Base-by-base conservation (phyloP, 2,797 vertebrate genomes). In the Crenichthys baileyi region DNA sequence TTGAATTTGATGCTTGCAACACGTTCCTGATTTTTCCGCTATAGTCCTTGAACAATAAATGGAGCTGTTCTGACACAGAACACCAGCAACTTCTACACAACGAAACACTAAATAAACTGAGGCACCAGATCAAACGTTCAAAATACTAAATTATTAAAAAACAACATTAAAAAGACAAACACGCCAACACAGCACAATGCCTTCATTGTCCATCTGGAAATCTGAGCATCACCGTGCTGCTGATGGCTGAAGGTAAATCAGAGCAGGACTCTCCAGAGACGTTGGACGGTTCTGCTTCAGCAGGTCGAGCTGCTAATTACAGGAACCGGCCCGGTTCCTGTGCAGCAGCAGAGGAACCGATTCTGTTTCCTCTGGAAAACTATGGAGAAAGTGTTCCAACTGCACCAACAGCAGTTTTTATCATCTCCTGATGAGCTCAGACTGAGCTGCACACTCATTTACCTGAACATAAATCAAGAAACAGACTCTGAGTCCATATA, bases 151-250 rank as follows among this genome's bases (percentile, higher is more conserved):
- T 31, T 31, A 31, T 31, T 31, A 31, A 31, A 31, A 1, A 31
- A 31, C 31, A 31, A 31, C 31, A 31, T 31, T 31, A 31, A 31
- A 31, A 31, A 31, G 31, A 31, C 31, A 31, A 80, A 41, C 3
- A 13, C 5, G 67, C 74, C 76, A 82, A 80, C 83, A 24, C 51
- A 6, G 16, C 16, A 61, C 15, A 78, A 56, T 29, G 36, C 6
- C 75, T 79, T 83, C 75, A 1, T 82, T 44, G 76, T 48, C 78
- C 29, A 0, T 75, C 73, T 68, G 87, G 58, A 78, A 75, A 80
- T 16, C 29, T 5, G 50, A 85, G 72, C 76, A n/a, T 39, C 63
- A 2, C 44, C 58, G 26, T 11, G 53, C 41, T 24, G 75, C 72
- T 36, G 61, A 12, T 31, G 74, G 70, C 58, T 70, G 31, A 31